Percentiles rank a stretch among this genome's conserved stretches.
These are phyloP conservation scores for Erpobdella octoculata DNA, from an alignment of 2,888 invertebrate genomes.

Conservation along the genomic window DNA sequence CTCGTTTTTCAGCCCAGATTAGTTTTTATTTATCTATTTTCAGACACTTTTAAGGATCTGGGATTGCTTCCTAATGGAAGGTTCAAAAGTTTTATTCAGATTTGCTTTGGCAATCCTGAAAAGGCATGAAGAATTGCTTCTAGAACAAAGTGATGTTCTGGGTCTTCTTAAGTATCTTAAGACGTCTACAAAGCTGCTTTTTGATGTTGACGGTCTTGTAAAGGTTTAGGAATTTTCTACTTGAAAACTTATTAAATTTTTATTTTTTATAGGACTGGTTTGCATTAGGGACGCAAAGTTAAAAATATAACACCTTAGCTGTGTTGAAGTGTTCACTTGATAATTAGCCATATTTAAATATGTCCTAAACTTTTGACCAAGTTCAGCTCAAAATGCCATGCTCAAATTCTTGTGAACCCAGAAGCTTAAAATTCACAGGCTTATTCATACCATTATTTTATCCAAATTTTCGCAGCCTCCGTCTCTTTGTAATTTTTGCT, in stretches of 20 bases:
- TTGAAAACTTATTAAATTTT: too few relatives aligned
- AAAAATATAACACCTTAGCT: too few relatives aligned
- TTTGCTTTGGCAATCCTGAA: constrained; percentile 56
- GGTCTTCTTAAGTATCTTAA: constrained; percentile 56
- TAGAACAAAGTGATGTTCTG: constrained; percentile 55
- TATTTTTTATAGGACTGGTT: too few relatives aligned
- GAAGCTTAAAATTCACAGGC: too few relatives aligned
- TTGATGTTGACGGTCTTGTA: constrained; percentile 54
- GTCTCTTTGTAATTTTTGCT: not conserved
- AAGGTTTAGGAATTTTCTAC: constrained; percentile 50
- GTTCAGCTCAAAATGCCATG: too few relatives aligned
- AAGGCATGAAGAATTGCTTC: constrained; percentile 53
- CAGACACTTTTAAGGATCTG: constrained; percentile 56
- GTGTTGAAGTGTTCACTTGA: too few relatives aligned
- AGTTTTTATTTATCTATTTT: not conserved
- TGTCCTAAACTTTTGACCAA: too few relatives aligned
- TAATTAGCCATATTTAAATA: too few relatives aligned
- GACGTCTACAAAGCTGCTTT: constrained; percentile 52
- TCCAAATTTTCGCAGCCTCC: not conserved
- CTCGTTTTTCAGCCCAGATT: not conserved
- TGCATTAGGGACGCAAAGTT: too few relatives aligned
- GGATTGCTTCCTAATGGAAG: constrained; percentile 58
- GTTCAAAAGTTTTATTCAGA: constrained; percentile 57
- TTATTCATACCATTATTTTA: not conserved
- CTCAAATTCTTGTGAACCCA: too few relatives aligned